phyloP scores from a whole-genome alignment of 2,797 vertebrate species.

The Rhinophrynus dorsalis region DNA sequence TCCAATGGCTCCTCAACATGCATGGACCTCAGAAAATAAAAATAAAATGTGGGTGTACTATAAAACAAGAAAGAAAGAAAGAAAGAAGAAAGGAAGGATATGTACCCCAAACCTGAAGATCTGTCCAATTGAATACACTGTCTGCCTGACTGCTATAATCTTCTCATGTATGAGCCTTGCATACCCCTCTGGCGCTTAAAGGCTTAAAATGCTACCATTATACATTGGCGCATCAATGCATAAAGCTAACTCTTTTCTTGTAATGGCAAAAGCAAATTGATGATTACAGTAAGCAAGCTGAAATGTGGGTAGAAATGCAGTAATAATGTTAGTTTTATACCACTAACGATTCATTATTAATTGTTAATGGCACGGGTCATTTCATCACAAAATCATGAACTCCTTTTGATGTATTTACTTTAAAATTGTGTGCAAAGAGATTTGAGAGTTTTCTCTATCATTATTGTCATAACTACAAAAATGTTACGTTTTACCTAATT shows the following conservation, averaged over 20 bases:
- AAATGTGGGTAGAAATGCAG: constrained; percentile 10
- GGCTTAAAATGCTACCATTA: no score
- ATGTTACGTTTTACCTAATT: constrained; percentile 22
- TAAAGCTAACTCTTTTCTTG: not conserved
- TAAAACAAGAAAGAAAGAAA: no score
- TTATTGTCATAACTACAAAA: not conserved
- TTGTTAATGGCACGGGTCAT: constrained; percentile 23
- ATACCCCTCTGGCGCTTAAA: no score
- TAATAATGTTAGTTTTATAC: constrained; percentile 12
- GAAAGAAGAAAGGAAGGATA: no score
- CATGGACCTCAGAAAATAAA: no score
- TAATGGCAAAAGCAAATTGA: not conserved
- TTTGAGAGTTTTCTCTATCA: constrained; percentile 14
- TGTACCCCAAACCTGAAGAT: no score
- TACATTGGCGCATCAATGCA: constrained; percentile 4
- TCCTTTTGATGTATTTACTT: constrained; percentile 32
- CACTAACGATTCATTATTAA: constrained; percentile 29
- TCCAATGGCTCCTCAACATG: no score
- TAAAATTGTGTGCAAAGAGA: not conserved
- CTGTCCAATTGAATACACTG: no score
- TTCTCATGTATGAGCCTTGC: no score
- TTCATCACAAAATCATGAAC: constrained; percentile 3
- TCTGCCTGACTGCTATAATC: no score
- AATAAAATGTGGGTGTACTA: no score
- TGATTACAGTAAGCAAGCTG: not conserved